Evolutionary conservation across 2,888 invertebrate species (phyloP), one percentile per base, ranked within the genome.

Genomic region (Mystacides longicornis): DNA sequence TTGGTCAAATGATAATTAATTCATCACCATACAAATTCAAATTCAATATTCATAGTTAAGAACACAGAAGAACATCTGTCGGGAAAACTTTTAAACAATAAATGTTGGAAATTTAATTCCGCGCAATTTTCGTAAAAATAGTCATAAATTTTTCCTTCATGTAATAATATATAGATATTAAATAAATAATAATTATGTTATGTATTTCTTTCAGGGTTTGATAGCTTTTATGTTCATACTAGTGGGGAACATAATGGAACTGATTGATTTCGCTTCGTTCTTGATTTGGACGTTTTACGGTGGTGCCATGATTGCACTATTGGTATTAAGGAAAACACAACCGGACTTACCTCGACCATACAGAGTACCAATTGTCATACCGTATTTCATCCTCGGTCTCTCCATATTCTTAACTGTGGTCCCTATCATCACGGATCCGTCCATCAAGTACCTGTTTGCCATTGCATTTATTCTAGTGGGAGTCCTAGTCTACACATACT

Each of bases 221-320:
- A 72, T 90, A n/a, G 78, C 89, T 0, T 72, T 86, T 37, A 63
- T 84, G 46, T 88, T 88, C 69, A 84, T 91, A 50, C 65, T 85
- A 47, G 77, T 83, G 22, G 89, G 89, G 54, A 81, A 89, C 69
- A 89, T 92, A 56, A 77, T 79, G 49, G 81, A 82, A 1, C 75
- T 93, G 14, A 92, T 93, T 62, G 87, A 90, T 64, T 89, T 92
- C 67, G 89, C 89, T 45, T 90, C 89, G 68, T 92, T 92, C 75
- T 81, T 91, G 60, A 85, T 89, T 20, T 93, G 92, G 92, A 81
- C 90, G 58, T 90, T 90, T 72, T 93, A 92, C 68, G 92, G 90
- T 0, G 70, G 84, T 0, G 89, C 90, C 0, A 89, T 92, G 86
- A 78, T 87, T 1, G 84, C 90, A 0, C 72, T 93, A 18, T 69